These are phyloP conservation scores for Syngnathus rostellatus DNA, from an alignment of 2,797 vertebrate species.

Conservation along the genomic window DNA sequence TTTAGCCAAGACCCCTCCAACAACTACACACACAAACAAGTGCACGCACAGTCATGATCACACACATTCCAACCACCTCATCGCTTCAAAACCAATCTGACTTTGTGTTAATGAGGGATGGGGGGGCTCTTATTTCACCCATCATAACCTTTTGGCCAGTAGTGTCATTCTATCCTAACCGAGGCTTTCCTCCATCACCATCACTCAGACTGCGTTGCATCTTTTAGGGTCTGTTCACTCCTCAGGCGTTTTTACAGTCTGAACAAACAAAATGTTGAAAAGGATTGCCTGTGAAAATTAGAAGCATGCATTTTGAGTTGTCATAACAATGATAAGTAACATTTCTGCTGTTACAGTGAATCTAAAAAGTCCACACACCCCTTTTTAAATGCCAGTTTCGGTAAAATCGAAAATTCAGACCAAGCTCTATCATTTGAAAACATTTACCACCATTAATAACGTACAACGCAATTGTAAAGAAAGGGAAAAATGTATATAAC, in stretches of 20 bases:
- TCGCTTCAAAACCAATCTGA: conserved; percentile 59
- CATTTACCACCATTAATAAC: no score
- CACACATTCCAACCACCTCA: conserved; percentile 45
- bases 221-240: neutral
- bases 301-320: neutral
- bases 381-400: conserved; percentile 1
- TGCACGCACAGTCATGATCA: conserved; percentile 11
- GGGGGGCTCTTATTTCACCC: conserved; percentile 38
- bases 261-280: neutral
- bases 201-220: conserved; percentile 7
- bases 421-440: neutral
- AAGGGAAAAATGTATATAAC: no score
- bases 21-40: conserved; percentile 45
- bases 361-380: neutral
- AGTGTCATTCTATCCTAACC: conserved; percentile 17
- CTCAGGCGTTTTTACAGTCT: neutral
- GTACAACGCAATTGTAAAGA: no score
- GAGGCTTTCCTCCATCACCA: conserved; percentile 4
- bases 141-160: conserved; percentile 36
- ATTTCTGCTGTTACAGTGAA: conserved; percentile 59
- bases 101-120: conserved; percentile 50
- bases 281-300: neutral
- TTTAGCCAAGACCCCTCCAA: conserved; percentile 62
- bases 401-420: neutral
- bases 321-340: no score